Base-by-base conservation (phyloP, 2,797 vertebrate species). In the Microctenopoma steveboyesi region DNA sequence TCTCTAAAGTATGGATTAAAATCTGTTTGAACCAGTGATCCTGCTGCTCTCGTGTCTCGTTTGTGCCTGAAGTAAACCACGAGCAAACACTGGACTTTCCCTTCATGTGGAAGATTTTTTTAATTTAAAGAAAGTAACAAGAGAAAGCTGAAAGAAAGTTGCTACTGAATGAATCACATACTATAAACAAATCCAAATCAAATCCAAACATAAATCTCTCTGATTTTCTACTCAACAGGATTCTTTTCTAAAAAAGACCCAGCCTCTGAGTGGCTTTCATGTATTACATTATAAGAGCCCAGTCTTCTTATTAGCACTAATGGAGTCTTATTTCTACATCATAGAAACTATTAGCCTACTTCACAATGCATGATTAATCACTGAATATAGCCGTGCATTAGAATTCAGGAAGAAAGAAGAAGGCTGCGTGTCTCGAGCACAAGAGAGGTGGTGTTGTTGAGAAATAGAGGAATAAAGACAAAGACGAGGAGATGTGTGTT, bases 1-100 rank as follows among this genome's bases (percentile, higher is more conserved):
- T 96, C 93, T 96, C 94, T 95, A 95, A 95, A 97, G 87, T 90
- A 91, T 83, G 79, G 82, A 97, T 95, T 95, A 94, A 96, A 93
- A 95, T 94, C 95, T 95, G 94, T 94, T 93, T 93, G 91, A 96
- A 91, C 90, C 92, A 90, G 90, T 92, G 89, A 76, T 66, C 90
- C 86, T 80, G 75, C 88, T 89, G 93, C 86, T 93, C 90, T 57
- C 16, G 0, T 1, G 15, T 51, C 54, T 67, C 35, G 14, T 62
- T 64, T 53, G 1, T 51, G 12, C 37, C 9, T 12, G 33, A 54
- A n/a, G n/a, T 47, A 39, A 11, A 14, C 14, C 11, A 37, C 14
- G 35, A 35, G 14, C 37, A 73, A 16, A 52, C 8, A 42, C 15
- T 13, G n/a, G 9, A 33, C 33, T 39, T 49, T 40, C 4, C 16